Base-by-base conservation (phyloP, 2,113 vertebrate species). In the Melanotaenia duboulayi region DNA sequence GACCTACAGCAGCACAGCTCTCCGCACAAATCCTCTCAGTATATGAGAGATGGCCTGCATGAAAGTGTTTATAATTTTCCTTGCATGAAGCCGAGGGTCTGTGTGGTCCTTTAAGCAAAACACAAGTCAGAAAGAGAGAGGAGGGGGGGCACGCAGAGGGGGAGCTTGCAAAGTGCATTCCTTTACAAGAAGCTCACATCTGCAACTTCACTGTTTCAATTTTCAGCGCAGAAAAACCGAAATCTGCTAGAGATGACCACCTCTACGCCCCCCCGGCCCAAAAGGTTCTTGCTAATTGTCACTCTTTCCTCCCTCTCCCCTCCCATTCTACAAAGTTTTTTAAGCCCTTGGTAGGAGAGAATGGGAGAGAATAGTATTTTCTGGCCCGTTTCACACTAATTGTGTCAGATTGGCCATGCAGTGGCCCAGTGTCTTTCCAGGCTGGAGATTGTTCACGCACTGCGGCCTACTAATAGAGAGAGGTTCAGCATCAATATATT, bases 381-480 rank as follows among this genome's bases (percentile, higher is more conserved):
- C 94, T 94, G 93, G 91, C 82, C 93, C 85, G 93, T 93, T 95
- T 95, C 93, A 92, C 91, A 87, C 79, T 85, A 82, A 94, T 94
- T 95, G 94, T 95, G 92, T 90, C 79, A 64, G 84, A 74, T 76
- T 91, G 90, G 89, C 91, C 91, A 78, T 90, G 92, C 91, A 82
- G 86, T 40, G 86, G 86, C 85, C 87, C 86, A 75, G 78, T 87
- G 89, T 92, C 82, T 92, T 63, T 88, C 67, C 82, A 76, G 76
- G 44, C 80, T 81, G 82, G 59, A 84, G 90, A 90, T 93, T 92
- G 92, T 94, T 92, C 89, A 93, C 90, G 91, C 92, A 86, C 92
- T 88, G 87, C 79, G 67, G 81, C 81, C 86, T 84, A 71, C 89
- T 87, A 92, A 93, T 92, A 35, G 93, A 80, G 74, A 74, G 58